phyloP scores from a whole-genome alignment of 2,888 invertebrate species.

The Erebia ligea region DNA sequence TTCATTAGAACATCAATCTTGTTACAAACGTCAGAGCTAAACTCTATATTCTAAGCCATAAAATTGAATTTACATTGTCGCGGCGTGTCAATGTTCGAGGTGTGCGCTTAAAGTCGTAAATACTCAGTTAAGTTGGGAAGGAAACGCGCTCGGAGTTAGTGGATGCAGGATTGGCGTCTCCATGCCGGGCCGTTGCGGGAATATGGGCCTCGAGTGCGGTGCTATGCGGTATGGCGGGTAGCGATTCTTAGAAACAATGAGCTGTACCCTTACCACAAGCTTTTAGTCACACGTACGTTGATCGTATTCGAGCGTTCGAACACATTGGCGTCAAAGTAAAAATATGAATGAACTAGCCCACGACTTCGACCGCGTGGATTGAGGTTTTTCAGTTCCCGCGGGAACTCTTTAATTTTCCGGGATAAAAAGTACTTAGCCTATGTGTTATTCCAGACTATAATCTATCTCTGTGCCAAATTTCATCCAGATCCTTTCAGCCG shows the following conservation, averaged over 20 bases:
- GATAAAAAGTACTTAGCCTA: too few relatives aligned
- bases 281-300: too few relatives aligned
- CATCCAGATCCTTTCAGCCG: too few relatives aligned
- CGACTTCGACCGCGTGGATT: too few relatives aligned
- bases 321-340: too few relatives aligned
- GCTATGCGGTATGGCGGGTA: slow-evolving; percentile 70
- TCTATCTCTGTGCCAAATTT: too few relatives aligned
- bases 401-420: too few relatives aligned
- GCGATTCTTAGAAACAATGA: slow-evolving; percentile 78
- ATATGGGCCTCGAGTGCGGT: slow-evolving; percentile 60
- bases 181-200: slow-evolving; percentile 54
- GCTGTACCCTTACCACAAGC: too few relatives aligned
- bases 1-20: slow-evolving; percentile 66
- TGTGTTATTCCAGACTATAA: too few relatives aligned
- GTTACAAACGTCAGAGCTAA: slow-evolving; percentile 54
- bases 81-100: slow-evolving; percentile 26
- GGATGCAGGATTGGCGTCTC: slow-evolving; percentile 68
- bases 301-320: too few relatives aligned
- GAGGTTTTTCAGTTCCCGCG: too few relatives aligned
- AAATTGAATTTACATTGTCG: slow-evolving; percentile 62
- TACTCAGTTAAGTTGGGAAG: slow-evolving; percentile 55
- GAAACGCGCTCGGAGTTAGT: slow-evolving; percentile 60
- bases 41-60: slow-evolving; percentile 61
- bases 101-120: slow-evolving; percentile 60
- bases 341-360: too few relatives aligned